Percentiles rank a stretch among this genome's conserved stretches.
Evolutionary conservation across 2,113 vertebrate genomes (phyloP).

Genomic region (Corythornis vintsioides): DNA sequence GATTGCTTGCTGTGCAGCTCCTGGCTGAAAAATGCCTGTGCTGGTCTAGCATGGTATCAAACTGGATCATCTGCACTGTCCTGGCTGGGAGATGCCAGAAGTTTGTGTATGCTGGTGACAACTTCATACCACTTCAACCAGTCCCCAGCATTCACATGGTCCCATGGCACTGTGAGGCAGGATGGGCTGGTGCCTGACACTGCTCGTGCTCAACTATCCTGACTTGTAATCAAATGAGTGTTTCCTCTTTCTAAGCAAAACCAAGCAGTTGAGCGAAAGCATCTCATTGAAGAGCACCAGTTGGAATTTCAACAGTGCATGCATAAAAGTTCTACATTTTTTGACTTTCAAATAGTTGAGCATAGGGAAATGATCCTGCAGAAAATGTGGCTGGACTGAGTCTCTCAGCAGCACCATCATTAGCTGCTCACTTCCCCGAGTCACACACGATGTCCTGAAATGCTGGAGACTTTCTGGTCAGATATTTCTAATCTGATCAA

Average conservation of each 20-base stretch:
- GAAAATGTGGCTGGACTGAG: background rate
- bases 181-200: background rate
- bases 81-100: background rate
- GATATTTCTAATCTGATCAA: background rate
- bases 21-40: background rate
- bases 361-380: background rate
- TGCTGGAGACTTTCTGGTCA: background rate
- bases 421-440: background rate
- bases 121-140: fast-evolving
- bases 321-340: background rate
- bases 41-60: background rate
- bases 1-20: background rate
- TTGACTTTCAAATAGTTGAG: conserved; percentile 44
- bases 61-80: background rate
- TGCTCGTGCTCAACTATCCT: background rate
- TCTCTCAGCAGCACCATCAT: background rate
- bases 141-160: fast-evolving
- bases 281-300: conserved; percentile 9
- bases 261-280: background rate
- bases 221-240: background rate
- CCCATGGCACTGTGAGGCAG: background rate
- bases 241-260: background rate
- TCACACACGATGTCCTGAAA: background rate
- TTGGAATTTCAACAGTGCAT: background rate
- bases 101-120: background rate